Percentiles rank a stretch among this genome's conserved stretches.
Evolutionary conservation across 2,113 vertebrate genomes (phyloP).

Genomic region (Lipotes vexillifer): DNA sequence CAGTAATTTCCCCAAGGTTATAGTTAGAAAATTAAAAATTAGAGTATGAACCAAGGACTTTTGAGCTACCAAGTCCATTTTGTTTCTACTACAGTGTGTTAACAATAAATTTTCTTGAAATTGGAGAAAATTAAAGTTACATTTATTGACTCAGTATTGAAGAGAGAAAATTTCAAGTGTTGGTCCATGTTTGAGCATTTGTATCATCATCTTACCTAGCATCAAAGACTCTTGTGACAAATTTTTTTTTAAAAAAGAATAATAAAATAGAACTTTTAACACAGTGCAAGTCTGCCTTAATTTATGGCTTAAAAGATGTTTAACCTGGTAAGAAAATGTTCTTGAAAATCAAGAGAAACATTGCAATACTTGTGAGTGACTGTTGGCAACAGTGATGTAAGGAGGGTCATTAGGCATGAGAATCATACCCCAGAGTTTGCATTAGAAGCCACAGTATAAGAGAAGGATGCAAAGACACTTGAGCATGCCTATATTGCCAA

Average conservation of each 20-base stretch:
- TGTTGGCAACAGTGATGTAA: not conserved
- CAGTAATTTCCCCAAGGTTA: not conserved
- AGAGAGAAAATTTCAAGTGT: not conserved
- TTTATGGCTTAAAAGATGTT: not conserved
- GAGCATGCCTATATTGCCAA: not conserved
- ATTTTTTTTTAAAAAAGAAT: not conserved
- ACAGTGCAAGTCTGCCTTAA: not conserved
- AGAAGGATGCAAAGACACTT: not conserved
- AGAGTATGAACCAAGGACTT: not conserved
- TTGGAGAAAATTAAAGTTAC: not conserved
- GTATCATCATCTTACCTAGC: not conserved
- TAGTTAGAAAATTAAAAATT: not conserved
- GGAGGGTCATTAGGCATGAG: not conserved
- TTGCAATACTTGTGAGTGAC: not conserved
- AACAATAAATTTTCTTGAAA: not conserved
- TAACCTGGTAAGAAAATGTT: not conserved
- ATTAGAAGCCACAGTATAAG: not conserved
- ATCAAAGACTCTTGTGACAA: not conserved
- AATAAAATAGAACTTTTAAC: not conserved
- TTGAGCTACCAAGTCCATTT: not conserved
- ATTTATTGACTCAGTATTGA: not conserved
- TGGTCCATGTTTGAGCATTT: not conserved
- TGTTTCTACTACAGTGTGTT: not conserved
- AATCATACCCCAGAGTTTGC: not conserved
- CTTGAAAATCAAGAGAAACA: not conserved